Base-by-base conservation (phyloP, 2,113 vertebrate species). In the Fulica atra region DNA sequence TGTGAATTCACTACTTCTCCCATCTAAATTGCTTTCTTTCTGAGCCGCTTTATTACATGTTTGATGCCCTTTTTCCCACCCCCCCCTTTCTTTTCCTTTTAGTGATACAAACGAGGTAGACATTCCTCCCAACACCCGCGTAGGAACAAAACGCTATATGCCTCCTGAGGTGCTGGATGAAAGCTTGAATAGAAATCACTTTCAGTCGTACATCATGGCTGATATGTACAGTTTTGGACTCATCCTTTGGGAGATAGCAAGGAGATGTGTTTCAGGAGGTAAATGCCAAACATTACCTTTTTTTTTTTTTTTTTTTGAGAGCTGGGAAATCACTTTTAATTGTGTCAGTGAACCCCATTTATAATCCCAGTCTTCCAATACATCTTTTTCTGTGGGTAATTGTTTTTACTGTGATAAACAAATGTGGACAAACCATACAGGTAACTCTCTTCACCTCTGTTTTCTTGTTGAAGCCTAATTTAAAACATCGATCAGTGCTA, bases 161-260 rank as follows among this genome's bases (percentile, higher is more conserved):
- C 98, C 99, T 81, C 99, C 99, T 1, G 99, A 99, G 86, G 99
- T 99, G 82, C 95, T 99, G 97, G 99, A 99, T 26, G 99, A 99
- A 97, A 99, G 98, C 94, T 97, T 99, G 95, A 99, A 99, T 31
- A 98, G 98, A 65, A 99, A 98, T 81, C 99, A 99, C 84, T 99
- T 99, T 56, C 99, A 99, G 97, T 99, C 99, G 0, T 99, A 99
- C 96, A 99, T 99, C 97, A 99, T 99, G 99, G 99, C 99, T 4
- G 99, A 99, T 97, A 99, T 99, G 98, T 99, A 99, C 97, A 99
- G 99, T 91, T 99, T 99, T 71, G 99, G 99, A 38, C 99, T 99
- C 60, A 99, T 99, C 95, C 98, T 99, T 25, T 99, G 99, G 99
- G 99, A 99, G 97, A 98, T 99, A 21, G 98, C 98, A 10, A 98